Evolutionary conservation across 2,797 vertebrate species (phyloP), one percentile per base, ranked within the genome.

Genomic region (Acanthurus leucopareius): DNA sequence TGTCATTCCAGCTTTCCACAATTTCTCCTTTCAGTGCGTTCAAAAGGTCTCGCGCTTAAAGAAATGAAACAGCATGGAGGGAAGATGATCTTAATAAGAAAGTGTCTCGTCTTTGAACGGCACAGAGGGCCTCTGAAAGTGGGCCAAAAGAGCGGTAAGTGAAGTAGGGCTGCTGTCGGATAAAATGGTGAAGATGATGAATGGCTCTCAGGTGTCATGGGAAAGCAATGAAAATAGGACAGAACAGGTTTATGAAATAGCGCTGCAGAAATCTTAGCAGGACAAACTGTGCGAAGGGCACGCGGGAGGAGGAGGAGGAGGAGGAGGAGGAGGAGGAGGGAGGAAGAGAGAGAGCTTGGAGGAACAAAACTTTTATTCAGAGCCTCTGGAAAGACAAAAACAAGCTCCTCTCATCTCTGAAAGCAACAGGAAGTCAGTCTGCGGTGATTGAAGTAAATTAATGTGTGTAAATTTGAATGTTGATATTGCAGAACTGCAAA

Each of bases 161-260:
- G 90, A 93, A 94, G 90, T 92, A 92, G 93, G 92, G 86, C 93
- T 93, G 90, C 91, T 93, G 91, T 93, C 83, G 80, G 84, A 86
- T 82, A 14, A 87, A 85, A 83, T 69, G 80, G 86, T 87, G 91
- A 93, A 79, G 89, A 93, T 95, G 95, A 96, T 96, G 93, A 94
- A 96, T 96, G 90, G 91, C 86, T 87, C 90, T 94, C 87, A 91
- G 89, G 93, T 91, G 93, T 93, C 91, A 91, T 84, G 82, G 93
- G 92, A 92, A 92, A 86, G 89, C 88, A 85, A 85, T 69, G 84
- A 88, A 95, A 95, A 91, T 94, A 94, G 95, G 92, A 91, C 93
- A 82, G 86, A 80, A 69, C 87, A 86, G 84, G 86, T 91, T 92
- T 88, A 77, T 75, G 74, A 90, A 88, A 83, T 57, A 82, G 82